A percentile compares a stretch with the other conserved stretches of the same genome.
Evolutionary conservation across 2,888 invertebrate genomes (phyloP).

Genomic region (Drosophila bunnanda): DNA sequence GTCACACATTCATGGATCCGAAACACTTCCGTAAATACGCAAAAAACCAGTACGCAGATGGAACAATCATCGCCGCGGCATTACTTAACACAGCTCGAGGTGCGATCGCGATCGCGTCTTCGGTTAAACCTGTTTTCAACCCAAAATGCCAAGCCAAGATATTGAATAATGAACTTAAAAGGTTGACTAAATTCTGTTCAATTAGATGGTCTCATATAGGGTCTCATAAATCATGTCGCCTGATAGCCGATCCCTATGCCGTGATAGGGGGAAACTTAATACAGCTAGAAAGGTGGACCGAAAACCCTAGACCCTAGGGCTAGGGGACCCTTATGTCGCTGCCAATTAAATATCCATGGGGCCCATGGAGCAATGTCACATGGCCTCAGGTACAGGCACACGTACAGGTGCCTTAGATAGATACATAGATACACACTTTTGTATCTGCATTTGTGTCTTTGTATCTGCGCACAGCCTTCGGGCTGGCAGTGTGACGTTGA

Average conservation of each 20-base stretch:
- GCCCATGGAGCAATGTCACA: slow-evolving; percentile 42
- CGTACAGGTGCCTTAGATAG: slow-evolving; percentile 34
- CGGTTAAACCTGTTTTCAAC: slow-evolving; percentile 60
- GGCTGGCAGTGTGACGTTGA: slow-evolving; percentile 57
- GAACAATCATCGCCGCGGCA: slow-evolving; percentile 58
- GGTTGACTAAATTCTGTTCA: slow-evolving; percentile 48
- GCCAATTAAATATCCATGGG: slow-evolving; percentile 23
- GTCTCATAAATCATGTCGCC: slow-evolving; percentile 35
- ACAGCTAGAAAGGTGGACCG: slow-evolving; percentile 35
- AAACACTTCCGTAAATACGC: slow-evolving; percentile 59
- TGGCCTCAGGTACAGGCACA: slow-evolving; percentile 32
- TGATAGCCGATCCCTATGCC: slow-evolving; percentile 10
- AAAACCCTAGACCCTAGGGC: not conserved
- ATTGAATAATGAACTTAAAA: slow-evolving; percentile 53
- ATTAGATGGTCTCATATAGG: slow-evolving; percentile 28
- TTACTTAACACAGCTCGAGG: slow-evolving; percentile 54
- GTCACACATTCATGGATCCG: slow-evolving; percentile 15
- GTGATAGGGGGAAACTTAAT: slow-evolving; percentile 40
- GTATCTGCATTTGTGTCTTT: slow-evolving; percentile 35
- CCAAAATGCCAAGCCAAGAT: slow-evolving; percentile 37
- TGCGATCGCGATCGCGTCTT: slow-evolving; percentile 33
- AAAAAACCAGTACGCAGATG: slow-evolving; percentile 54
- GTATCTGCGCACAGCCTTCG: slow-evolving; percentile 45
- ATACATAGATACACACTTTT: not conserved
- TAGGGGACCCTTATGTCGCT: slow-evolving; percentile 27